phyloP scores from a whole-genome alignment of 1,140 invertebrate species.

The Leptonema lineaticorne region DNA sequence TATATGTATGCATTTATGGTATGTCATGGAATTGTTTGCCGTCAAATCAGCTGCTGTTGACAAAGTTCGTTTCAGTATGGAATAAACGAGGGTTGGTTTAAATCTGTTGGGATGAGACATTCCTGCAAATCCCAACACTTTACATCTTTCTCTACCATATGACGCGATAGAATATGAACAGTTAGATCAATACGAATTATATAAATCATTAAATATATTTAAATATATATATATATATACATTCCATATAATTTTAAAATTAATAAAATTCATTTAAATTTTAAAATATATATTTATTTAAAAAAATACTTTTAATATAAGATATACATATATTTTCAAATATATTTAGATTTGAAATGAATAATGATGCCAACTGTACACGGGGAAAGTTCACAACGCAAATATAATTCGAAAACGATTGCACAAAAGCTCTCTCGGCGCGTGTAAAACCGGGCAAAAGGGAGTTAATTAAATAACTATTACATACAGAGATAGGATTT shows the following conservation, averaged over 20 bases:
- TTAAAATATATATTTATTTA: too few relatives aligned
- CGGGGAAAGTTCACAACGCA: conserved; percentile 15
- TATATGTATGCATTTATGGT: too few relatives aligned
- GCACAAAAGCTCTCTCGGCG: conserved; percentile 37
- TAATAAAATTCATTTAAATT: too few relatives aligned
- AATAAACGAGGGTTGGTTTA: background rate
- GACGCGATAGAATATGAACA: background rate
- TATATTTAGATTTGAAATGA: too few relatives aligned
- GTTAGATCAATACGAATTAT: background rate
- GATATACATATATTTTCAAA: too few relatives aligned
- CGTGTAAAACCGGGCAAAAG: conserved; percentile 31
- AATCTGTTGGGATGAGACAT: background rate
- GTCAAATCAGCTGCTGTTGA: conserved; percentile 37
- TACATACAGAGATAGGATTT: conserved; percentile 5
- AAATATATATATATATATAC: too few relatives aligned
- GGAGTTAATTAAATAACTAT: conserved; percentile 40
- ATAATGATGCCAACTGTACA: conserved; percentile 6
- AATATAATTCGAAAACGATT: conserved; percentile 32
- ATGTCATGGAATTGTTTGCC: conserved; percentile 30
- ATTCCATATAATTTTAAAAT: too few relatives aligned
- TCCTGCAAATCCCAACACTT: conserved; percentile 15
- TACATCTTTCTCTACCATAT: conserved; percentile 1
- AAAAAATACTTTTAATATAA: too few relatives aligned
- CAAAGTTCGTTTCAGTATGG: conserved; percentile 21
- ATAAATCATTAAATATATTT: too few relatives aligned